These are phyloP conservation scores for Xylota segnis DNA, from an alignment of 2,888 invertebrate genomes.

Conservation along the genomic window DNA sequence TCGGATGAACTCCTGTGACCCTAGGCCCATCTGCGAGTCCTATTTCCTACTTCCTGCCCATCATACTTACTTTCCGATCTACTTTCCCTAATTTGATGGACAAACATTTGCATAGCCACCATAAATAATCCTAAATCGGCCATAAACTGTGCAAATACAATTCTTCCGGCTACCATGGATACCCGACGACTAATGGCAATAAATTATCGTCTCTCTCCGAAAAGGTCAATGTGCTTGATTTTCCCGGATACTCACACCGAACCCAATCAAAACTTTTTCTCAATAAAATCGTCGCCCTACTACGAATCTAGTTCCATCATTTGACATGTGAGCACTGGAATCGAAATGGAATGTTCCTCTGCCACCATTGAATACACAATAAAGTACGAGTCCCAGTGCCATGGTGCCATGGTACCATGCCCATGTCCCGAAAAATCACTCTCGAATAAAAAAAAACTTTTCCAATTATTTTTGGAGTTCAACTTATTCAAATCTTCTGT, in stretches of 20 bases:
- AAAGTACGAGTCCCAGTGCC: slow-evolving; percentile 7
- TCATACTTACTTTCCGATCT: background rate
- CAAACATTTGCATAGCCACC: slow-evolving; percentile 30
- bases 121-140: slow-evolving; percentile 53
- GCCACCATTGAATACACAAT: slow-evolving; percentile 43
- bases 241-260: slow-evolving; percentile 4
- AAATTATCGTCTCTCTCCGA: slow-evolving; percentile 38
- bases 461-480: slow-evolving; percentile 67
- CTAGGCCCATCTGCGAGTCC: too few relatives aligned
- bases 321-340: slow-evolving; percentile 55
- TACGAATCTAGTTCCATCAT: slow-evolving; percentile 30
- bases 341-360: slow-evolving; percentile 50
- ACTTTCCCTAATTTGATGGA: slow-evolving; percentile 24
- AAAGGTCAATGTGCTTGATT: slow-evolving; percentile 47
- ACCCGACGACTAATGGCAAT: slow-evolving; percentile 35
- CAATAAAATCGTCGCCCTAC: slow-evolving; percentile 30
- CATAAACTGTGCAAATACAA: slow-evolving; percentile 24
- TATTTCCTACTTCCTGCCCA: background rate
- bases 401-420: too few relatives aligned
- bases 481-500: slow-evolving; percentile 70
- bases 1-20: too few relatives aligned
- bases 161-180: slow-evolving; percentile 5
- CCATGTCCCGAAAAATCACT: slow-evolving; percentile 4
- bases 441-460: slow-evolving; percentile 61
- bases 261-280: slow-evolving; percentile 43